phyloP scores from a whole-genome alignment of 2,797 vertebrate species.

The Malacoraja senta region DNA sequence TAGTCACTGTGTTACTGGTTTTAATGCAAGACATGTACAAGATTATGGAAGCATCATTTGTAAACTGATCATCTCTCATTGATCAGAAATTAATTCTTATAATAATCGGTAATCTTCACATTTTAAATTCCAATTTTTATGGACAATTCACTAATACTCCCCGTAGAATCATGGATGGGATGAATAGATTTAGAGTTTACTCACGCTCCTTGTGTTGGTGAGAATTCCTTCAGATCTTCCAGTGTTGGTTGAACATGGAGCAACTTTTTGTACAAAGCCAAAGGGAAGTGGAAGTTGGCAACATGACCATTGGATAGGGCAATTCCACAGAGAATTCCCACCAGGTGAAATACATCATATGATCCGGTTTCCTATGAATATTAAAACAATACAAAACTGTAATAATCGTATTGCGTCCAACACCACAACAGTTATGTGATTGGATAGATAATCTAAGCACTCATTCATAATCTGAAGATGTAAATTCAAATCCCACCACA shows the following conservation, averaged over 20 bases:
- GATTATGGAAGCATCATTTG: no score
- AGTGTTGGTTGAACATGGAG: slow-evolving; percentile 46
- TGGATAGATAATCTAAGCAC: no score
- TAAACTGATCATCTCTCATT: background rate
- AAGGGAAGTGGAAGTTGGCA: slow-evolving; percentile 49
- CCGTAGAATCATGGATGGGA: slow-evolving; percentile 43
- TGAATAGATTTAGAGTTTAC: background rate
- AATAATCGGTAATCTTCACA: background rate
- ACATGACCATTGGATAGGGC: slow-evolving; percentile 42
- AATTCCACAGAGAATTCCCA: slow-evolving; percentile 53
- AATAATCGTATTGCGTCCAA: no score
- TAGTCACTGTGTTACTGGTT: background rate
- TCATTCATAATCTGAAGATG: no score
- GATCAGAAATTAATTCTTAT: background rate
- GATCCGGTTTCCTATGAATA: slow-evolving; percentile 39
- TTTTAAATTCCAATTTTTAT: background rate
- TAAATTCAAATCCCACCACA: no score
- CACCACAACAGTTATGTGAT: no score
- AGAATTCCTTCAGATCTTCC: slow-evolving; percentile 57
- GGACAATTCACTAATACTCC: slow-evolving; percentile 36
- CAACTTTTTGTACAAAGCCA: slow-evolving; percentile 57
- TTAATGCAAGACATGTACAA: background rate
- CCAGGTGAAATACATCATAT: slow-evolving; percentile 42
- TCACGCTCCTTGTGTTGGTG: slow-evolving; percentile 47
- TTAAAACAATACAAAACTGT: background rate